These are phyloP conservation scores for Bimastos eiseni DNA, from an alignment of 2,888 invertebrate genomes.

Conservation along the genomic window DNA sequence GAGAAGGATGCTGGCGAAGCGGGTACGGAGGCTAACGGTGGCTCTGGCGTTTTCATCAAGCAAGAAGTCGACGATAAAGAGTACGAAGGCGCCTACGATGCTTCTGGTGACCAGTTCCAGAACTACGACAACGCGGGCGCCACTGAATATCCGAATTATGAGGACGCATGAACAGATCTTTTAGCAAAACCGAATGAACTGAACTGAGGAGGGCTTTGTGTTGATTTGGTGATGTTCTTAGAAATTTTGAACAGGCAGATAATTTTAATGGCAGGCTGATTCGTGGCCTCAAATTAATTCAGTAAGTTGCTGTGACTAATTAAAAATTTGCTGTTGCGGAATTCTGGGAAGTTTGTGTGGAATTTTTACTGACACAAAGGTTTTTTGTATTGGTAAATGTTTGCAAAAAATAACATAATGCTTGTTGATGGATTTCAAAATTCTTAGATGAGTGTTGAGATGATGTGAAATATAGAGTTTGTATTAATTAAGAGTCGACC, in stretches of 20 bases:
- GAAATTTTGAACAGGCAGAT: not conserved
- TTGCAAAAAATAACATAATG: not conserved
- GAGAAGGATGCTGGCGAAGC: conserved; percentile 28
- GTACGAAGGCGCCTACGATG: conserved; percentile 13
- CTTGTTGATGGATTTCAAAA: not conserved
- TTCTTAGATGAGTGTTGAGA: too few species aligned
- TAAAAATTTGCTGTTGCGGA: not conserved
- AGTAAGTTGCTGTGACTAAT: not conserved
- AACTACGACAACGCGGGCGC: not conserved
- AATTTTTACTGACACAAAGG: not conserved
- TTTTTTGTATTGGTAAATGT: not conserved
- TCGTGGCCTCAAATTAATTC: not conserved
- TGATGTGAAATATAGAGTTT: too few species aligned
- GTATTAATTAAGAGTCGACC: too few species aligned
- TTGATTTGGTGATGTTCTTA: not conserved
- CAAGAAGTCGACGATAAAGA: conserved; percentile 30
- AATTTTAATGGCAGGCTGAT: not conserved
- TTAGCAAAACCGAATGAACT: not conserved
- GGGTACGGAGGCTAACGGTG: not conserved
- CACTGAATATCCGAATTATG: not conserved
- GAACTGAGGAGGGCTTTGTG: not conserved
- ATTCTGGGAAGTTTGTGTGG: not conserved
- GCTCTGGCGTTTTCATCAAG: not conserved
- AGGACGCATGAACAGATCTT: not conserved
- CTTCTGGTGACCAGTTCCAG: not conserved